Percentiles rank a stretch among this genome's conserved stretches.
These are phyloP conservation scores for Lasioglossum baleicum DNA, from an alignment of 1,140 invertebrate genomes.

Conservation along the genomic window DNA sequence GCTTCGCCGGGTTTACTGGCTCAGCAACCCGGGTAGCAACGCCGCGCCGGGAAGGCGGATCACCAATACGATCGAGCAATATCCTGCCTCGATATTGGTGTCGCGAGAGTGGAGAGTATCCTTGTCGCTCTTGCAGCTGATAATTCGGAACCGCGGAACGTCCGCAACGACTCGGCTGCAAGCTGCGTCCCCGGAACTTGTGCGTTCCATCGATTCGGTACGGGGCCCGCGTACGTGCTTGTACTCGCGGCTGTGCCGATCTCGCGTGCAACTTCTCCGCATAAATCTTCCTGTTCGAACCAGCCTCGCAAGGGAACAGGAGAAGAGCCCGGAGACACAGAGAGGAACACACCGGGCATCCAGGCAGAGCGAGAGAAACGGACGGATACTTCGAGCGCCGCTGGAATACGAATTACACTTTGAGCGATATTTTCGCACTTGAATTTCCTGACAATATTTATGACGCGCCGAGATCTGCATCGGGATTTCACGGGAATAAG, in stretches of 20 bases:
- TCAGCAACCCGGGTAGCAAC: neutral
- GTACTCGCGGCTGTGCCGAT: constrained; percentile 9
- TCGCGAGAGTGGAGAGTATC: neutral
- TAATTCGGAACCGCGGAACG: neutral
- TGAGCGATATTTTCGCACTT: constrained; percentile 6
- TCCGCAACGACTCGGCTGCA: neutral
- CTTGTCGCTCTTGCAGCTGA: neutral
- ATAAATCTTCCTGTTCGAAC: constrained; percentile 30
- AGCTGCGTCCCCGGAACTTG: constrained; percentile 7
- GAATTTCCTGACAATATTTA: constrained; percentile 17
- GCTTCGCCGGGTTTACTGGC: neutral
- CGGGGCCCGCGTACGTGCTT: neutral
- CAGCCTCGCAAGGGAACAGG: too few relatives aligned
- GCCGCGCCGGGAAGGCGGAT: neutral
- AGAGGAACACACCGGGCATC: neutral
- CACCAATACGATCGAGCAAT: constrained; percentile 4
- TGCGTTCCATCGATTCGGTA: constrained; percentile 19
- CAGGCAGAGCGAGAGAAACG: neutral
- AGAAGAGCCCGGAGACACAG: neutral
- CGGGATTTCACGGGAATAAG: neutral
- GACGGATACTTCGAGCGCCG: neutral
- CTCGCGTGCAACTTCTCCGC: constrained; percentile 20
- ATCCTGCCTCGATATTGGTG: neutral
- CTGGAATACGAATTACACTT: constrained; percentile 39
- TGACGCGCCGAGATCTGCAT: neutral